Percentiles rank a stretch among this genome's conserved stretches.
phyloP scores from a whole-genome alignment of 2,113 vertebrate genomes.

The Eolophus roseicapilla region DNA sequence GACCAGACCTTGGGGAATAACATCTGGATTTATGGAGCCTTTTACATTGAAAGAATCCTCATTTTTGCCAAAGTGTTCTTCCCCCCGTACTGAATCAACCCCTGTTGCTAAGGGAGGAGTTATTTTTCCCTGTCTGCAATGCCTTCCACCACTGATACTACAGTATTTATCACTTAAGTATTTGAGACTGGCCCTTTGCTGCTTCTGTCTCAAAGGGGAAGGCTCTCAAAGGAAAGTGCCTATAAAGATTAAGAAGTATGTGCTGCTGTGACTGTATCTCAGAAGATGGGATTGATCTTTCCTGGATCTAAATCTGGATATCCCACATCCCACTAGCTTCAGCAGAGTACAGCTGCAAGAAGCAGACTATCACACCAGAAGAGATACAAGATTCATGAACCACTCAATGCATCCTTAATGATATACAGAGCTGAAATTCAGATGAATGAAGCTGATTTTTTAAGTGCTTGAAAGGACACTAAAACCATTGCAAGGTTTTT shows the following conservation, averaged over 20 bases:
- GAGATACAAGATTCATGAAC: neutral
- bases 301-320: neutral
- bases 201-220: neutral
- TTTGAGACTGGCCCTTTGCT: conserved; percentile 2
- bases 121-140: neutral
- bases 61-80: neutral
- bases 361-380: neutral
- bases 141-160: neutral
- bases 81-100: neutral
- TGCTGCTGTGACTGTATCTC: neutral
- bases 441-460: neutral
- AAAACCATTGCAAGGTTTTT: conserved; percentile 1
- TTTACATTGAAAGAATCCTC: neutral
- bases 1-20: neutral
- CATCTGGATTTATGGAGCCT: neutral
- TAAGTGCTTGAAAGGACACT: conserved; percentile 5
- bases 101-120: neutral
- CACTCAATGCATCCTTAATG: neutral
- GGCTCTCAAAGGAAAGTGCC: conserved; percentile 34
- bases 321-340: neutral
- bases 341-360: conserved; percentile 22
- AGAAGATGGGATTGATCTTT: neutral
- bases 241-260: neutral
- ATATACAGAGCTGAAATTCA: neutral
- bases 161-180: neutral